Conservation (phyloP, 2,888 invertebrate species). For the Orchestes rusci region DNA sequence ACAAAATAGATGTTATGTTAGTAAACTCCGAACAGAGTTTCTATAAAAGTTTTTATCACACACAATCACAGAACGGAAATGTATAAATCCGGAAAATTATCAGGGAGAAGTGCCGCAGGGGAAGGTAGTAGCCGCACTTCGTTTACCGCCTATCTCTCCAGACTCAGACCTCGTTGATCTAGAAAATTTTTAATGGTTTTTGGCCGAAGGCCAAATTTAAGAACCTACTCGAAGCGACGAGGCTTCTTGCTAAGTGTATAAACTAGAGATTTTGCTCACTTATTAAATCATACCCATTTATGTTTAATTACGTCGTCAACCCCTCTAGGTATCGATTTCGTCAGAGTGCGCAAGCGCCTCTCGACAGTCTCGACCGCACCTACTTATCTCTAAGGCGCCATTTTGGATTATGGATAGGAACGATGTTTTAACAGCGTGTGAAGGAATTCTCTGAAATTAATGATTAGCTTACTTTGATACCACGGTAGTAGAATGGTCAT, state of each 20-base stretch:
- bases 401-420: slow-evolving; percentile 16
- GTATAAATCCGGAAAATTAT: too few relatives aligned
- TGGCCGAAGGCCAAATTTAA: slow-evolving; percentile 14
- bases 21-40: too few relatives aligned
- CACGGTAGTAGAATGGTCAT: too few relatives aligned
- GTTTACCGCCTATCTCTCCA: too few relatives aligned
- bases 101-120: too few relatives aligned
- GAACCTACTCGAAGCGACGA: slow-evolving; percentile 17
- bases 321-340: slow-evolving; percentile 16
- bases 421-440: slow-evolving; percentile 16
- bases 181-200: slow-evolving; percentile 14
- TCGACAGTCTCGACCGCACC: slow-evolving; percentile 14
- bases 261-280: slow-evolving; percentile 9
- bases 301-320: slow-evolving; percentile 13
- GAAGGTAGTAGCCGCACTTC: too few relatives aligned
- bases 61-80: too few relatives aligned
- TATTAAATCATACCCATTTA: slow-evolving; percentile 13
- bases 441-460: slow-evolving; percentile 21
- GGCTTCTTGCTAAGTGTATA: slow-evolving; percentile 16
- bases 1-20: slow-evolving; percentile 7
- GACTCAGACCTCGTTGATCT: slow-evolving; percentile 16
- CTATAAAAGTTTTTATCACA: too few relatives aligned
- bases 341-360: slow-evolving; percentile 15
- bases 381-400: slow-evolving; percentile 20
- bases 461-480: slow-evolving; percentile 10